Conservation (phyloP, 2,113 vertebrate species). For the Carlito syrichta region DNA sequence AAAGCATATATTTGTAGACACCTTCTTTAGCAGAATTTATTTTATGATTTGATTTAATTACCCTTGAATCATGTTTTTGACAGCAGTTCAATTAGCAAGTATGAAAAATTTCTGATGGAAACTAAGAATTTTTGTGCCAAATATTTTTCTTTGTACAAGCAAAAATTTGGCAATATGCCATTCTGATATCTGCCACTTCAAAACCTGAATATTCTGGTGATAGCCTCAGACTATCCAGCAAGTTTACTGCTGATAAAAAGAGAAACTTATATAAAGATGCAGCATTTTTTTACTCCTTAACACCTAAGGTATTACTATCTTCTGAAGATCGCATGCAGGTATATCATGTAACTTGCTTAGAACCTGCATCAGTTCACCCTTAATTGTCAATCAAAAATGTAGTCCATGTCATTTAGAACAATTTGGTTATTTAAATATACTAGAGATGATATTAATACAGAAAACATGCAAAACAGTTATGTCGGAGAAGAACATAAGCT, state of each 20-base stretch:
- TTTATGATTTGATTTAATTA: slow-evolving; percentile 50
- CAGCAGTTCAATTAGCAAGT: slow-evolving; percentile 40
- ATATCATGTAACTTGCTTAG: not conserved
- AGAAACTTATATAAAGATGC: not conserved
- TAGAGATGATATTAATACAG: slow-evolving; percentile 8
- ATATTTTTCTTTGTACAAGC: slow-evolving; percentile 40
- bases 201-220: slow-evolving; percentile 32
- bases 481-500: not conserved
- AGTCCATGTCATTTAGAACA: not conserved
- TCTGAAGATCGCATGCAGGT: not conserved
- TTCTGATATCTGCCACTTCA: slow-evolving; percentile 14
- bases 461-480: not conserved
- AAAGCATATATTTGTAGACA: slow-evolving; percentile 26
- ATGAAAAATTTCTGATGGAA: slow-evolving; percentile 29
- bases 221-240: not conserved
- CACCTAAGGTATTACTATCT: not conserved
- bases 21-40: slow-evolving; percentile 6
- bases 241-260: slow-evolving; percentile 45
- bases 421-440: slow-evolving; percentile 31
- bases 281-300: not conserved
- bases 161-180: slow-evolving; percentile 35
- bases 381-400: not conserved
- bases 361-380: not conserved
- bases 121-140: slow-evolving; percentile 43
- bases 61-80: slow-evolving; percentile 35